Base-by-base conservation (phyloP, 2,797 vertebrate species). In the Heteromormyrus szaboi region DNA sequence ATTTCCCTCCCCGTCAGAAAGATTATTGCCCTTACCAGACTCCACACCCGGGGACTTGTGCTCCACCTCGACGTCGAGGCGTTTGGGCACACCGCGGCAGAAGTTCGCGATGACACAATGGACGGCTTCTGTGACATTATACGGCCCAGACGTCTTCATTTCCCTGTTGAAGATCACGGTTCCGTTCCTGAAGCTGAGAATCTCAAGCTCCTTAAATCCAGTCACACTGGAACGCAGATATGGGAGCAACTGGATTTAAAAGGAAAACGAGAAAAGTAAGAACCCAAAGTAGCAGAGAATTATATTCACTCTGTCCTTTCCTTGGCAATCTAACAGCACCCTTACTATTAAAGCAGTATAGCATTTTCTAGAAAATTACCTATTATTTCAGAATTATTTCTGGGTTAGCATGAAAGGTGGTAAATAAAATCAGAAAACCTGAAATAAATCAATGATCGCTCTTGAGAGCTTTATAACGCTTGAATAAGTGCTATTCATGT, bases 81-180 rank as follows among this genome's bases (percentile, higher is more conserved):
- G 95, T 1, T 96, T 96, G 5, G 97, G 96, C 0, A 96, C 97
- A 0, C 95, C 94, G 8, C 94, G 95, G 89, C 96, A 97, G 91
- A 99, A 97, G 88, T 97, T 96, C 90, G 98, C 97, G 2, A 98
- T 92, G 88, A 98, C 96, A 0, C 96, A 97, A 17, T 96, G 97
- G 88, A 98, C 96, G 0, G 96, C 97, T 89, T 98, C 92, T 0
- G 97, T 98, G 91, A 99, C 95, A 1, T 99, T 98, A 86, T 97
- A 97, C 0, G 97, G 97, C 79, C 98, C 97, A 0, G 96, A 96
- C 90, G 99, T 96, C 89, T 96, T 98, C 95, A 98, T 95, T 92
- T 95, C 98, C 93, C 97, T 99, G 89, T 99, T 99, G 22, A 99
- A 96, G 72, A 98, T 97, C 88, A 99, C 96, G 0, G 98, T 99